Base-by-base conservation (phyloP, 2,888 invertebrate genomes). In the Conops quadrifasciatus region DNA sequence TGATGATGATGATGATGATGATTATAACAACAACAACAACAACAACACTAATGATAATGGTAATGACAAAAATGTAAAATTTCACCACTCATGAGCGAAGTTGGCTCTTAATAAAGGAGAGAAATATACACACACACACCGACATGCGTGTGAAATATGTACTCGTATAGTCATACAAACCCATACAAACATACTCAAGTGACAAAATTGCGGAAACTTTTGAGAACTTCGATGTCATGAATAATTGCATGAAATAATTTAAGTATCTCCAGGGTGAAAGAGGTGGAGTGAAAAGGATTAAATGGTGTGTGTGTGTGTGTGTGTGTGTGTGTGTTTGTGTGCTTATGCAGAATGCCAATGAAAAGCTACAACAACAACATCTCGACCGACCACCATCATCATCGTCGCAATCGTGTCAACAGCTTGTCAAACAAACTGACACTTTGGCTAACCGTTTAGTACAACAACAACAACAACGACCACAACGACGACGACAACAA, bases 351-450 rank as follows among this genome's bases (percentile, higher is more conserved):
- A 49, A 9, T 53, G 1, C 11, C 24, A n/a, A 53, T 21, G 53
- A 36, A 36, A 36, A 36, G 36, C 36, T 36, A 36, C 4, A 36
- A 9, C 36, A 36, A 36, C 9, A n/a, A n/a, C 53, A 53, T 53
- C 53, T 36, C 9, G 36, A 4, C 36, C 36, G 4, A 7, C 9
- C 36, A 4, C 36, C 53, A 49, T 21, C 53, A 19, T 53, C 53
- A 19, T 11, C n/a, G 19, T 30, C 53, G 36, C 28, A 66, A 43
- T 53, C 66, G 47, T 67, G 67, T 60, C 67, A 67, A 26, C 47
- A 26, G 67, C 67, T 47, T 67, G 60, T 67, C 67, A 67, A 59
- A 60, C 67, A 67, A 59, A 67, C 45, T 67, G 67, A 67, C 67
- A 67, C 67, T 30, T 59, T 67, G 67, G 59, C 67, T 67, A 67